Conservation (phyloP, 2,888 invertebrate genomes). For the Dicyrtoma fusca region DNA sequence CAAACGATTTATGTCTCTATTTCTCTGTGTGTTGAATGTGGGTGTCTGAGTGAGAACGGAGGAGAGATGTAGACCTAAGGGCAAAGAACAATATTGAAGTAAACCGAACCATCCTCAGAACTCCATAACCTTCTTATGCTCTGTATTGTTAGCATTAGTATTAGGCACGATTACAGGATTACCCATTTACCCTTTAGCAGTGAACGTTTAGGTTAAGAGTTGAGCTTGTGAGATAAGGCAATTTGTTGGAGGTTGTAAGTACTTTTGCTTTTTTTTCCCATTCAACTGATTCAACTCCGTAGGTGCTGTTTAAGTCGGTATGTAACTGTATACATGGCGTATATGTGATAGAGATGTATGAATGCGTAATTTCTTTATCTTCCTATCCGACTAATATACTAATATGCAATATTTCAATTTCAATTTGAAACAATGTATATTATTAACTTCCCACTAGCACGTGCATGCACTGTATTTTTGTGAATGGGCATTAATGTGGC, state of each 20-base stretch:
- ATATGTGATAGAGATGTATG: not conserved
- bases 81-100: no score
- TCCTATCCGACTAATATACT: not conserved
- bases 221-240: not conserved
- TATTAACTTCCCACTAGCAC: conserved; percentile 28
- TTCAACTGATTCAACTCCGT: no score
- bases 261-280: no score
- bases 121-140: no score
- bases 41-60: no score
- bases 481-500: conserved; percentile 38
- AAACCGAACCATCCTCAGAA: no score
- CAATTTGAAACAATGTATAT: conserved; percentile 17
- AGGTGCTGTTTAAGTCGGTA: not conserved
- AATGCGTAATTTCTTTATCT: not conserved
- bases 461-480: conserved; percentile 29
- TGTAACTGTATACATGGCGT: not conserved
- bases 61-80: no score
- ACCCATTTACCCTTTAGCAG: no score
- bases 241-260: not conserved
- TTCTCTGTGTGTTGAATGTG: not conserved
- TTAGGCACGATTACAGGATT: no score
- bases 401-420: conserved; percentile 21
- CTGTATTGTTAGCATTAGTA: no score
- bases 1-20: conserved; percentile 9
- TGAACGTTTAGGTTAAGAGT: no score